Base-by-base conservation (phyloP, 2,113 vertebrate species). In the Upupa epops region DNA sequence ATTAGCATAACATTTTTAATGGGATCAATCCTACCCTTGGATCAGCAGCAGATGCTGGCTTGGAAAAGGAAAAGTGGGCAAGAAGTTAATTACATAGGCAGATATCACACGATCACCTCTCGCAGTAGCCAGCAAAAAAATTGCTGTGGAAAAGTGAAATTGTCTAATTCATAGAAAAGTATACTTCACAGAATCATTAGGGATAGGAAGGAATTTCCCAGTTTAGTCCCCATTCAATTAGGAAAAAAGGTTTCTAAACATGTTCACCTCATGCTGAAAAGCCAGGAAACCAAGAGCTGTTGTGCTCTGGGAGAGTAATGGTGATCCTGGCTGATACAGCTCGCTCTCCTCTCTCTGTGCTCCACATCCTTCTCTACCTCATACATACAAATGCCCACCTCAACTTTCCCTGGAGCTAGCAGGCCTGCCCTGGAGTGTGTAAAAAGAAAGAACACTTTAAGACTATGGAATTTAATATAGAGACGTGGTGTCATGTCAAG, bases 61-160 rank as follows among this genome's bases (percentile, higher is more conserved):
- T 78, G 51, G n/a, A 75, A 81, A 95, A 90, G 17, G 45, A 94
- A 91, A 54, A 86, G 40, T 72, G 55, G 28, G 28, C 55, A 78
- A 81, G 74, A 93, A 49, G 49, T 93, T 94, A 81, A 92, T 88
- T 93, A 72, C 31, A 49, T 58, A 68, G 61, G 73, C 42, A 81
- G 72, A 78, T 9, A 54, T 51, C 32, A 36, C 72, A 91, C 68
- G 55, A 86, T 10, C 46, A 74, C 48, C 71, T 88, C 77, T 48
- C 71, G 51, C 40, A 71, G 83, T 51, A 92, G 20, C 8, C 65
- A 83, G 60, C 15, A 87, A 79, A 83, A 65, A 63, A 56, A 19
- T 3, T 54, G 8, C 32, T 46, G 19, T 71, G 65, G 86, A 60
- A 60, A 13, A 68, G 18, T 49, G 68, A 56, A 95, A 75, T 58